A percentile compares a stretch with the other conserved stretches of the same genome.
Conservation (phyloP, 2,888 invertebrate species). For the Crocallis elinguaria region DNA sequence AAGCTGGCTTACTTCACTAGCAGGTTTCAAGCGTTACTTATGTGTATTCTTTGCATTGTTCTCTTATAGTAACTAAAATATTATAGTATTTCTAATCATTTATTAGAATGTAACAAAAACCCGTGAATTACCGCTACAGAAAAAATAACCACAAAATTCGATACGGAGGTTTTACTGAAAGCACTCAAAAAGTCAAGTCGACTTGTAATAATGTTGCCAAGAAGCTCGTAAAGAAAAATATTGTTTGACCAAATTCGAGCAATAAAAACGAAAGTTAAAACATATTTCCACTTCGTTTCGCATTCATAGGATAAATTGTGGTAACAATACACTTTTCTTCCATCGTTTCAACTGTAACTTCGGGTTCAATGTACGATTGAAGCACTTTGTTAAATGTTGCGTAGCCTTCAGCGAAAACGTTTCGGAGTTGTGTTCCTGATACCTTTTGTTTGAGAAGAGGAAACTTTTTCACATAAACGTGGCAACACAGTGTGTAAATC, state of each 20-base stretch:
- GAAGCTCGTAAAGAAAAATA: background rate
- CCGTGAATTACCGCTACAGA: too few species aligned
- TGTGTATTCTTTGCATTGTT: too few species aligned
- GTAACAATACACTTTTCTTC: constrained; percentile 17
- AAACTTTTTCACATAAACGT: constrained; percentile 5
- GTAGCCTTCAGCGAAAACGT: constrained; percentile 11
- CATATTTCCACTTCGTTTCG: constrained; percentile 16
- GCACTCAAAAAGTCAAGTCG: constrained; percentile 9
- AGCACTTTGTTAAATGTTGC: constrained; percentile 17
- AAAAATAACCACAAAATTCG: too few species aligned
- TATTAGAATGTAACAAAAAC: too few species aligned
- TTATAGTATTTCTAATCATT: too few species aligned
- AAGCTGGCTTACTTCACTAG: too few species aligned
- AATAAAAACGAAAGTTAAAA: constrained; percentile 9
- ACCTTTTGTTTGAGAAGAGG: constrained; percentile 16
- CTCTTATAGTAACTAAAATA: too few species aligned
- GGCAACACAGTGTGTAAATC: background rate
- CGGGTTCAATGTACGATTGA: constrained; percentile 21
- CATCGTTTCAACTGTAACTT: constrained; percentile 13
- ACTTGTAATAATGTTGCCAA: constrained; percentile 1
- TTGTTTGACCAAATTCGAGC: constrained; percentile 3
- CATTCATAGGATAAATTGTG: constrained; percentile 18
- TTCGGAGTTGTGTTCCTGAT: constrained; percentile 10
- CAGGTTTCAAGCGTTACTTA: too few species aligned
- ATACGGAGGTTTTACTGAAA: background rate